A percentile compares a stretch with the other conserved stretches of the same genome.
Evolutionary conservation across 2,888 invertebrate genomes (phyloP).

Genomic region (Spisula solida): DNA sequence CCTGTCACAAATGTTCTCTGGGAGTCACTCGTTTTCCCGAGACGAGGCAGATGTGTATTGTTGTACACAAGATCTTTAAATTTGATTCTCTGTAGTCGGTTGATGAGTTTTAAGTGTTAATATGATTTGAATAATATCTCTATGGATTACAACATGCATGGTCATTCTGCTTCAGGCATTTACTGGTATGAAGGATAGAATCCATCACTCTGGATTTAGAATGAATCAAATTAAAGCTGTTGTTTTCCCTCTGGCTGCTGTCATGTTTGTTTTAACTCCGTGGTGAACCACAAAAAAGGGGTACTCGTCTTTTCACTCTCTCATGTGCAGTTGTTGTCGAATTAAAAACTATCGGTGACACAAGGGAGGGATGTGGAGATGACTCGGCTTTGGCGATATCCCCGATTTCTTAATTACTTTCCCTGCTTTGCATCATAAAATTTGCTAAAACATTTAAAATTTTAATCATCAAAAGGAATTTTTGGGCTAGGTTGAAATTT

Average conservation of each 20-base stretch:
- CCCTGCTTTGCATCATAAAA: not conserved
- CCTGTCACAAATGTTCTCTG: not conserved
- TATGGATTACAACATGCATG: conserved; percentile 12
- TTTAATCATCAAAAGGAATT: not conserved
- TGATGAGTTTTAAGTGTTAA: conserved; percentile 26
- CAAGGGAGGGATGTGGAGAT: not conserved
- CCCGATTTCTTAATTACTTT: conserved; percentile 4
- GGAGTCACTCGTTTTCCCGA: not conserved
- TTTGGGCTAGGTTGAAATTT: not conserved
- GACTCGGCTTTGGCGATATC: not conserved
- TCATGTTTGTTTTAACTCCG: conserved; percentile 18
- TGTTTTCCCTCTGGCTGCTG: conserved; percentile 21
- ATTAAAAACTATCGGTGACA: not conserved
- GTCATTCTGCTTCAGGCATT: conserved; percentile 18
- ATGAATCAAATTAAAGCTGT: conserved; percentile 10
- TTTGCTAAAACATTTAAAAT: not conserved
- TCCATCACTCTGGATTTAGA: conserved; percentile 9
- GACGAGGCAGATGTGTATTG: conserved; percentile 13
- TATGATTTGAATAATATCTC: conserved; percentile 25
- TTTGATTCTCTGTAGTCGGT: not conserved
- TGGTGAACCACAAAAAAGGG: conserved; percentile 8
- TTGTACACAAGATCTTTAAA: conserved; percentile 8
- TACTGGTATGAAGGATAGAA: not conserved
- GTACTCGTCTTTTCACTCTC: not conserved
- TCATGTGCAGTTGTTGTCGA: not conserved